Conservation (phyloP, 2,113 vertebrate species). For the Brachyhypopomus occidentalis region DNA sequence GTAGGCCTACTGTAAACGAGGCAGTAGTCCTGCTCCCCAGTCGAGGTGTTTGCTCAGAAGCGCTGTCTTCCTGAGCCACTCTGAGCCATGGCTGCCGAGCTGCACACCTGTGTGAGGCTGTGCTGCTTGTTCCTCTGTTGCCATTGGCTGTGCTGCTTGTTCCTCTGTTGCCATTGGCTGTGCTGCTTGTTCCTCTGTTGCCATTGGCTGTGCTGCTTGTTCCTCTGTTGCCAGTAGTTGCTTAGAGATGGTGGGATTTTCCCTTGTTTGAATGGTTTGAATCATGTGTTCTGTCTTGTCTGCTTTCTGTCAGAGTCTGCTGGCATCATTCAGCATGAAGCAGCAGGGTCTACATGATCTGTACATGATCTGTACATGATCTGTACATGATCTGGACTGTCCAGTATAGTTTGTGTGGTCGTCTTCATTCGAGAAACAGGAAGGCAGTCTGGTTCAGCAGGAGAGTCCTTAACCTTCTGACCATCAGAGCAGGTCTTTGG, state of each 20-base stretch:
- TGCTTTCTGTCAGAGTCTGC: not conserved
- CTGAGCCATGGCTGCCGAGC: no score
- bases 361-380: no score
- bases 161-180: not conserved
- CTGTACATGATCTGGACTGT: no score
- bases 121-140: not conserved
- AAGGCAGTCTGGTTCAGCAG: no score
- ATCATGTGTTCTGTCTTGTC: not conserved
- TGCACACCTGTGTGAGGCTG: no score
- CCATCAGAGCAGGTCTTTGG: no score
- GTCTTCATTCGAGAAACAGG: no score
- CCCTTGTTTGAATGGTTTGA: not conserved
- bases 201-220: slow-evolving; percentile 1
- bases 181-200: not conserved
- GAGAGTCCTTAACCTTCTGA: no score
- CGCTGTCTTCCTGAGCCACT: not conserved
- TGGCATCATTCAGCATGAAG: not conserved
- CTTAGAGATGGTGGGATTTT: slow-evolving; percentile 9
- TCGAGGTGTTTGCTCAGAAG: not conserved
- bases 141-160: slow-evolving; percentile 1
- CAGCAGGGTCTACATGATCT: no score
- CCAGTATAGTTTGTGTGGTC: no score
- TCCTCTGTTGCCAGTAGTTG: not conserved
- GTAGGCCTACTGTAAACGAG: not conserved
- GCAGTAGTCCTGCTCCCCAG: slow-evolving; percentile 18